Evolutionary conservation across 2,113 vertebrate genomes (phyloP), one percentile per base, ranked within the genome.

Genomic region (Agelaius tricolor): DNA sequence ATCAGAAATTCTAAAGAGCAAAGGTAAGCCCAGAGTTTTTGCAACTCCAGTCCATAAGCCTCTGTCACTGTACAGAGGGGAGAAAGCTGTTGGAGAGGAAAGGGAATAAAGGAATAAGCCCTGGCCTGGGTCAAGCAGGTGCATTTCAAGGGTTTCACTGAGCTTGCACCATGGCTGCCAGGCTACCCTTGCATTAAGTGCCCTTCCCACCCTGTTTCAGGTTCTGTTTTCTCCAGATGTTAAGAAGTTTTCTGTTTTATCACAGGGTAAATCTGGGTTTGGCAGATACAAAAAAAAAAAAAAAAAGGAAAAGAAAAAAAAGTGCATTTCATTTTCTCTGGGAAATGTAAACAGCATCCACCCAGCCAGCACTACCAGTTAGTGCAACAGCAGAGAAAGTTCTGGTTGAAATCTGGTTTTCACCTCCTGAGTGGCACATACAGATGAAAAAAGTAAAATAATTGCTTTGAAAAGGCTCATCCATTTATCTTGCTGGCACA

Each of bases 301-400:
- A 15, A 24, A 49, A 8, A 3, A 78, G 9, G 24, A 0, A 18
- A 30, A 33, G 4, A 27, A 41, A 8, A 2, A 35, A 44, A 65
- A 0, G 26, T n/a, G 31, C 31, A 82, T 89, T 93, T 95, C 28
- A 47, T 77, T 95, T 94, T 96, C 90, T 90, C 58, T 94, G 91
- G 88, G 84, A 97, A 97, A 84, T 51, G 89, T 85, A 96, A 97
- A 95, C 91, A 96, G 30, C 80, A 83, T 77, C 44, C 62, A 43
- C 71, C 31, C 71, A 94, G 78, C 15, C 78, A 89, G 69, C 84
- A 46, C 23, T 41, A 75, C 47, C 59, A 81, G 63, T 24, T 27
- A 63, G 57, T 23, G 41, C 11, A 92, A 89, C 37, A 84, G 51
- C 49, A 93, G 71, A 82, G 37, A 86, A 89, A 52, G 17, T 39